These are phyloP conservation scores for Speoplatyrhinus poulsoni DNA, from an alignment of 2,113 vertebrate species.

Conservation along the genomic window DNA sequence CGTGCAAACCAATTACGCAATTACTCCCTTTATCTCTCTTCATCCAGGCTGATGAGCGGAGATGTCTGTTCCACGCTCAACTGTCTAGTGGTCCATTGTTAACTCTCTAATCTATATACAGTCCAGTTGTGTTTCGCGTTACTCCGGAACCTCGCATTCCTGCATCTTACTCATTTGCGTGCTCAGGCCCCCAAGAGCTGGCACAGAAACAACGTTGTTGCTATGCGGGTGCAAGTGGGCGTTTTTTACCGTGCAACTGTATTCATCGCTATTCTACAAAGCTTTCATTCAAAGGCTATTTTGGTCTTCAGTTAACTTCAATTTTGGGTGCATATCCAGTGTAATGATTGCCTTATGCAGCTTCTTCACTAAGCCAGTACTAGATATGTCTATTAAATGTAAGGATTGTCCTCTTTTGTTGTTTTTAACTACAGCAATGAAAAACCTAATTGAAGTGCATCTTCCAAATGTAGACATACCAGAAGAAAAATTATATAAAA, in stretches of 20 bases:
- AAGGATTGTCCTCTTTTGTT: no score
- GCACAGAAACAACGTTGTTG: slow-evolving; percentile 66
- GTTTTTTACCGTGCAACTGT: slow-evolving; percentile 39
- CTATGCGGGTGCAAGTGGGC: slow-evolving; percentile 57
- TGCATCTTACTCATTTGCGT: slow-evolving; percentile 45
- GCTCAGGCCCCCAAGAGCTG: slow-evolving; percentile 30
- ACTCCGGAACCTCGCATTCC: slow-evolving; percentile 41
- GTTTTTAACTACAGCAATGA: no score
- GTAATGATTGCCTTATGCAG: no score
- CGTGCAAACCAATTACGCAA: slow-evolving; percentile 51
- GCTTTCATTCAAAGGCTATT: slow-evolving; percentile 54
- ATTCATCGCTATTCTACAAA: slow-evolving; percentile 63
- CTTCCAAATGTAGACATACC: no score
- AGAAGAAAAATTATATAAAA: no score
- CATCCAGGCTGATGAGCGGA: slow-evolving; percentile 35
- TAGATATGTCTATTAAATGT: no score
- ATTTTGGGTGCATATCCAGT: not conserved
- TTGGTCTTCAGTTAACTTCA: slow-evolving; percentile 42
- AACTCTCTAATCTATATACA: slow-evolving; percentile 15
- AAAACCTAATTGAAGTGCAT: no score
- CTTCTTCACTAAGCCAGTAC: no score
- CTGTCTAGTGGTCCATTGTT: slow-evolving; percentile 54
- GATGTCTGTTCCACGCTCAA: slow-evolving; percentile 39
- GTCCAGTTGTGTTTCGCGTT: slow-evolving; percentile 17
- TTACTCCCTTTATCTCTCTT: slow-evolving; percentile 42